phyloP scores from a whole-genome alignment of 1,140 invertebrate species.

The Acromyrmex echinatior region DNA sequence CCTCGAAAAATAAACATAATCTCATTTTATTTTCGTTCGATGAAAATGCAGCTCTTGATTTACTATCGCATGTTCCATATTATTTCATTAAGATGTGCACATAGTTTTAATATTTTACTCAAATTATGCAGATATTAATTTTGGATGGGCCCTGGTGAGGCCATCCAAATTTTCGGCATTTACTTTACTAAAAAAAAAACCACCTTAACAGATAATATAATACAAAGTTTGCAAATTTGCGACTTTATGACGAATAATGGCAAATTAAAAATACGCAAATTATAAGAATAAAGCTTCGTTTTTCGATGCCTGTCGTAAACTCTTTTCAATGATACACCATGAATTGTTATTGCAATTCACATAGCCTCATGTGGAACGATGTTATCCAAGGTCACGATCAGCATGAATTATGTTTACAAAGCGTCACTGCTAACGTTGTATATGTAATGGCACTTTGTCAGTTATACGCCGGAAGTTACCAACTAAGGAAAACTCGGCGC shows the following conservation, averaged over 20 bases:
- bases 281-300: not conserved
- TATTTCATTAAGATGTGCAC: too few species aligned
- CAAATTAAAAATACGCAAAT: not conserved
- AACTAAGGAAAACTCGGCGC: slow-evolving; percentile 78
- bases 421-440: slow-evolving; percentile 57
- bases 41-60: too few species aligned
- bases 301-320: not conserved
- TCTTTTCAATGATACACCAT: slow-evolving; percentile 19
- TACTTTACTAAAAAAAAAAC: too few species aligned
- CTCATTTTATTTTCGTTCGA: too few species aligned
- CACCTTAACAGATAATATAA: not conserved
- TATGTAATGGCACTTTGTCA: slow-evolving; percentile 58
- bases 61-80: too few species aligned
- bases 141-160: too few species aligned
- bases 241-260: not conserved
- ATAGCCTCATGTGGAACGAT: slow-evolving; percentile 40
- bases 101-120: too few species aligned
- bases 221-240: not conserved
- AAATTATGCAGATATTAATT: too few species aligned
- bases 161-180: too few species aligned
- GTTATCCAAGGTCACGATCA: slow-evolving; percentile 70
- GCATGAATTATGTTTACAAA: slow-evolving; percentile 75
- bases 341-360: slow-evolving; percentile 8
- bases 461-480: slow-evolving; percentile 78
- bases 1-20: too few species aligned